Conservation (phyloP, 1,140 invertebrate species). For the Anastatus disparis region DNA sequence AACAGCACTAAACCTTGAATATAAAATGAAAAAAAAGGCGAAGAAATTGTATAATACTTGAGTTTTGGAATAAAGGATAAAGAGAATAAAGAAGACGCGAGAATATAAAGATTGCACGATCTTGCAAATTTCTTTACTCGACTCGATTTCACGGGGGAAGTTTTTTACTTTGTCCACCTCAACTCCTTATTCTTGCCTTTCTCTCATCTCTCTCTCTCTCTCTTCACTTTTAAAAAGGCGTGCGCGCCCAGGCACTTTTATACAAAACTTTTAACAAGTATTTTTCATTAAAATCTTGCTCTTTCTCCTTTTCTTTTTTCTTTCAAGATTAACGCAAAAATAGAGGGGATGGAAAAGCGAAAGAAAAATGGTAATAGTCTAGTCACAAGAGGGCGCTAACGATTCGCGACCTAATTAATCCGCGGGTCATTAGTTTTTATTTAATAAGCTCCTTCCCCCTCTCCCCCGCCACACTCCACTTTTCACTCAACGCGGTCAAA, state of each 20-base stretch:
- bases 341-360: not conserved
- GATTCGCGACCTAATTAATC: conserved; percentile 31
- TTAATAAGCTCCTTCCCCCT: conserved; percentile 21
- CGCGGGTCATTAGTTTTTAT: conserved; percentile 33
- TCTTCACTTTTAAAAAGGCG: not conserved
- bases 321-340: not conserved
- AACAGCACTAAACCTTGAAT: no score
- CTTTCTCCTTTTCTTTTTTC: not conserved
- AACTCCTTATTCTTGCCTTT: no score
- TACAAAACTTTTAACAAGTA: conserved; percentile 28
- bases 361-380: not conserved
- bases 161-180: conserved; percentile 5
- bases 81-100: not conserved
- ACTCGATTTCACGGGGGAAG: conserved; percentile 24
- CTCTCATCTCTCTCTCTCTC: not conserved
- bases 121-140: conserved; percentile 22
- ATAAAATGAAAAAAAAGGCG: no score
- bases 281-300: conserved; percentile 29
- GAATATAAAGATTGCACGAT: conserved; percentile 10
- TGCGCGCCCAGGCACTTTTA: not conserved
- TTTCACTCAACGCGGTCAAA: no score
- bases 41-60: no score
- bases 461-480: no score
- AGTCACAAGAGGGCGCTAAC: conserved; percentile 1
- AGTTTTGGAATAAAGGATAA: not conserved